Base-by-base conservation (phyloP, 1,140 invertebrate genomes). In the Lithobius niger region DNA sequence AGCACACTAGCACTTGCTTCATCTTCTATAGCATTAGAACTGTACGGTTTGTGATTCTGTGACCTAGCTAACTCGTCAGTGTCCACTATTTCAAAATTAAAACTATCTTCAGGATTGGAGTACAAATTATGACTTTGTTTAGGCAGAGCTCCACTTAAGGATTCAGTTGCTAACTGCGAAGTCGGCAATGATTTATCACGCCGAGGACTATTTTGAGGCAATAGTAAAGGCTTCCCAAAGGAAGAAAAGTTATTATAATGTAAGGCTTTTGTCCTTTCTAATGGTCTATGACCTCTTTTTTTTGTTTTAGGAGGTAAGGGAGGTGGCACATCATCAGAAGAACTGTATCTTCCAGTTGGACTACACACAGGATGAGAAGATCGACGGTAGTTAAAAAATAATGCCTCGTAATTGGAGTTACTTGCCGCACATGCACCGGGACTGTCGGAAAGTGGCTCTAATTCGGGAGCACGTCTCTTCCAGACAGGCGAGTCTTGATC, bases 11-110 rank as follows among this genome's bases (percentile, higher is more conserved):
- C n/a, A n/a, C n/a, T n/a, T n/a, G n/a, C n/a, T n/a, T n/a, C n/a
- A n/a, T n/a, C n/a, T n/a, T n/a, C n/a, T n/a, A n/a, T n/a, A n/a
- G n/a, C n/a, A n/a, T n/a, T n/a, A n/a, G n/a, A n/a, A n/a, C n/a
- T n/a, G n/a, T n/a, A n/a, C n/a, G n/a, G n/a, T n/a, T n/a, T n/a
- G n/a, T n/a, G n/a, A n/a, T n/a, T n/a, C n/a, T n/a, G n/a, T n/a
- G n/a, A n/a, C n/a, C n/a, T n/a, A n/a, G n/a, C n/a, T n/a, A 74
- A 62, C 66, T 83, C 83, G 65, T 85, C 83, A 21, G 82, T 82
- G 62, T 85, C 83, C 52, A 85, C 82, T 42, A 86, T 77, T 68
- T 86, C 83, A 67, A 86, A 84, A 56, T 77, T 79, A 66, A 86
- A 86, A 52, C 79, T 78, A 65, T 84, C 83, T 71, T 86, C 82